A percentile compares a stretch with the other conserved stretches of the same genome.
Conservation (phyloP, 1,140 invertebrate species). For the Drosophila sucinea region DNA sequence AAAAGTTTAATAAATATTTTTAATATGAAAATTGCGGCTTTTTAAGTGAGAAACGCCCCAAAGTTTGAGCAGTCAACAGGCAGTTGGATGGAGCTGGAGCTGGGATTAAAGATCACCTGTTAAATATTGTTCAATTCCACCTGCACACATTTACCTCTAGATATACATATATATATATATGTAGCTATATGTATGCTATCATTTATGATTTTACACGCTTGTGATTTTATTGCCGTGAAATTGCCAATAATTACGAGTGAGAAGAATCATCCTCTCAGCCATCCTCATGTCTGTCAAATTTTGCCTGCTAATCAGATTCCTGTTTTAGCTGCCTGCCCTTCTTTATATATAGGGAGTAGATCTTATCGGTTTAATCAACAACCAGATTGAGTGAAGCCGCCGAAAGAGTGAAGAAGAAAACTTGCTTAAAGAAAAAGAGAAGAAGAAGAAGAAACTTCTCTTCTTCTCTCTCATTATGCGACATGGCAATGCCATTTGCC, state of each 20-base stretch:
- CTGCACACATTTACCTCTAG: constrained; percentile 36
- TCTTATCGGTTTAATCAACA: constrained; percentile 45
- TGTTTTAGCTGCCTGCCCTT: constrained; percentile 13
- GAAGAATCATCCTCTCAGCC: neutral
- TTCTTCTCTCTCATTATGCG: constrained; percentile 54
- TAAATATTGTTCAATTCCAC: constrained; percentile 56
- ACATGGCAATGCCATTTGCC: constrained; percentile 25
- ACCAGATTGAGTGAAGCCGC: constrained; percentile 10
- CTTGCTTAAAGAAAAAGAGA: constrained; percentile 12
- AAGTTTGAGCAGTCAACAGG: constrained; percentile 29
- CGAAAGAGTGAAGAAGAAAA: neutral
- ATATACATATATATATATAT: constrained; percentile 16
- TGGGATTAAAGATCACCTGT: constrained; percentile 23
- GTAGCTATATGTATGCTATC: constrained; percentile 40
- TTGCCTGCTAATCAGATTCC: constrained; percentile 39
- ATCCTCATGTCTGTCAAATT: constrained; percentile 6
- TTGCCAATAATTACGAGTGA: constrained; percentile 76
- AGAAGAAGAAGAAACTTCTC: constrained; percentile 17
- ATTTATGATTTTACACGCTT: constrained; percentile 76
- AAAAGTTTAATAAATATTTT: constrained; percentile 60
- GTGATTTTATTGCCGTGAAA: constrained; percentile 81
- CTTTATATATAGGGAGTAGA: constrained; percentile 17
- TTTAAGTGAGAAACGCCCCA: constrained; percentile 63
- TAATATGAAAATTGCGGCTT: constrained; percentile 73
- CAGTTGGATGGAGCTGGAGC: constrained; percentile 7